These are phyloP conservation scores for Microctonus brassicae DNA, from an alignment of 2,888 invertebrate species.

Conservation along the genomic window DNA sequence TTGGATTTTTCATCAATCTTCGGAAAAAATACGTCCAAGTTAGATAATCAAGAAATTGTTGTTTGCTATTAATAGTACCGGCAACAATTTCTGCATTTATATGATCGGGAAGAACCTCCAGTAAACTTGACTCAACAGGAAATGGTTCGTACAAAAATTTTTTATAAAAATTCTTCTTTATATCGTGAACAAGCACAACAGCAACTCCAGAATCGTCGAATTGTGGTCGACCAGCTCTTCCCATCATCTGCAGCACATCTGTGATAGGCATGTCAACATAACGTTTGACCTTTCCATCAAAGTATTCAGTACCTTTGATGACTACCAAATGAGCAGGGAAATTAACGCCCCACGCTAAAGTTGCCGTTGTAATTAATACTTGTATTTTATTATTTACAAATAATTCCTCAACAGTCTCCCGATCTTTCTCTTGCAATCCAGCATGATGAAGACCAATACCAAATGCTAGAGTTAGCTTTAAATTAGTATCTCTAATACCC, in stretches of 20 bases:
- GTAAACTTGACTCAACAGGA: conserved; percentile 96
- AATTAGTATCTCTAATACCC: conserved; percentile 84
- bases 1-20: conserved; percentile 90
- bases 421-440: conserved; percentile 92
- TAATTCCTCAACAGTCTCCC: conserved; percentile 91
- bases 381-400: conserved; percentile 97
- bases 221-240: conserved; percentile 97
- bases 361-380: conserved; percentile 96
- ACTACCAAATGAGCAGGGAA: conserved; percentile 98
- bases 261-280: conserved; percentile 99
- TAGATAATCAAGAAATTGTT: conserved; percentile 94
- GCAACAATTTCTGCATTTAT: conserved; percentile 97
- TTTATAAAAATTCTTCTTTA: conserved; percentile 98
- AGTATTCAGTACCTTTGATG: conserved; percentile 99
- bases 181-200: conserved; percentile 92
- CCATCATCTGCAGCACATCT: conserved; percentile 99
- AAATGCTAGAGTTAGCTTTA: conserved; percentile 94
- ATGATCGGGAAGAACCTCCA: conserved; percentile 94
- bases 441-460: conserved; percentile 99
- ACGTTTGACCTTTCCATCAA: conserved; percentile 94
- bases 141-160: conserved; percentile 99
- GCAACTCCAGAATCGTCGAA: conserved; percentile 94
- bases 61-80: conserved; percentile 92
- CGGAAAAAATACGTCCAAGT: conserved; percentile 99
- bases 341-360: conserved; percentile 99